Evolutionary conservation across 2,888 invertebrate species (phyloP).

Genomic region (Apantesis nais): DNA sequence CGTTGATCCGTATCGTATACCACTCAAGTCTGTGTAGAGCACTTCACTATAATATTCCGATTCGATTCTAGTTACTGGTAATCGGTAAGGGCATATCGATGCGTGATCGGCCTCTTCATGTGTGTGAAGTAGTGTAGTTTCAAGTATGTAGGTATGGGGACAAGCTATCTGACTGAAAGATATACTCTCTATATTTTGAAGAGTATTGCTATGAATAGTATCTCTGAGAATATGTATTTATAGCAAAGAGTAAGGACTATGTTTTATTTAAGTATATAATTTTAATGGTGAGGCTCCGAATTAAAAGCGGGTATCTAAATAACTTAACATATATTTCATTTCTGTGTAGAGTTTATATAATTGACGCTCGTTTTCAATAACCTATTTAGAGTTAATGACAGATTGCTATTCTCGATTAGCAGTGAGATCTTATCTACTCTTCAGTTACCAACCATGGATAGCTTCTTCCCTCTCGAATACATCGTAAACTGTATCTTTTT

Average conservation of each 20-base stretch:
- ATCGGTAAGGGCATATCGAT: slow-evolving; percentile 52
- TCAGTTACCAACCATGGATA: too few species aligned
- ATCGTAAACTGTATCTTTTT: too few species aligned
- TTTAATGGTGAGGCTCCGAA: too few species aligned
- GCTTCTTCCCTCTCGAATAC: too few species aligned
- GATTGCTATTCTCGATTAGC: too few species aligned
- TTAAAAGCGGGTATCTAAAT: too few species aligned
- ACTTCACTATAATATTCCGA: slow-evolving; percentile 55
- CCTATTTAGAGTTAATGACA: too few species aligned
- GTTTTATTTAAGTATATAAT: neutral
- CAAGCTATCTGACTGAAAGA: slow-evolving; percentile 14
- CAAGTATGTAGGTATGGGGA: slow-evolving; percentile 2
- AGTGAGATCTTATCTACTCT: too few species aligned
- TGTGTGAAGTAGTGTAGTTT: slow-evolving; percentile 17
- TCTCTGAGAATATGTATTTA: neutral
- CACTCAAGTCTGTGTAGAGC: slow-evolving; percentile 43
- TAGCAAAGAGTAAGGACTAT: neutral
- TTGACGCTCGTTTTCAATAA: too few species aligned
- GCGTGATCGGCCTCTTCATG: slow-evolving; percentile 57
- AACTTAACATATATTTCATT: too few species aligned
- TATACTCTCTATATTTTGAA: slow-evolving; percentile 12
- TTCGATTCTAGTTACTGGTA: slow-evolving; percentile 44
- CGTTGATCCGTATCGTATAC: slow-evolving; percentile 23
- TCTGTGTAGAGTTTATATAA: too few species aligned
- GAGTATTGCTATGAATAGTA: neutral